Evolutionary conservation across 2,888 invertebrate genomes (phyloP).

Genomic region (Cecidostiba fungosa): DNA sequence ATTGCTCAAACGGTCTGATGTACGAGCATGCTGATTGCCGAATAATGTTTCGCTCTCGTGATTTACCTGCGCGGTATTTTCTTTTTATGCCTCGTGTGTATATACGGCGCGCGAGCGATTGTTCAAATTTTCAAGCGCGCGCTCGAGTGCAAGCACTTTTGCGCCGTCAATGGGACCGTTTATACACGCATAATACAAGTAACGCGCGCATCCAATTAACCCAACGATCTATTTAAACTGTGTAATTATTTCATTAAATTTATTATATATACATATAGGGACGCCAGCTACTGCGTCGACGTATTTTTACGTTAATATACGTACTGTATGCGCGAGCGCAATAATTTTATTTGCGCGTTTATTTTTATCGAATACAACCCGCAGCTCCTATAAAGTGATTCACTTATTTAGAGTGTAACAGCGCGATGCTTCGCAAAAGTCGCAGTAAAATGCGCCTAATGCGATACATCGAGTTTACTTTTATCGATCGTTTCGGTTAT

Average conservation of each 20-base stretch:
- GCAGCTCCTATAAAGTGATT: too few species aligned
- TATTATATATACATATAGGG: too few species aligned
- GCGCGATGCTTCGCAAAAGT: too few species aligned
- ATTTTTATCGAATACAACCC: too few species aligned
- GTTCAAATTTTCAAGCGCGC: not conserved
- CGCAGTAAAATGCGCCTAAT: not conserved
- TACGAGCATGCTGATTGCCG: constrained; percentile 26
- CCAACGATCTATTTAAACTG: not conserved
- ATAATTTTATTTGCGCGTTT: too few species aligned
- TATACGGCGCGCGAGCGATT: not conserved
- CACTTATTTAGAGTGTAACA: not conserved
- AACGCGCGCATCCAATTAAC: not conserved
- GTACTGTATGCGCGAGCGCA: too few species aligned
- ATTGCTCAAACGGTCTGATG: constrained; percentile 29
- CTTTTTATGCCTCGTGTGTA: not conserved
- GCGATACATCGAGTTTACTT: too few species aligned
- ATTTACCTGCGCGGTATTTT: constrained; percentile 9
- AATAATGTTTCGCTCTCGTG: constrained; percentile 31
- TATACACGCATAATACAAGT: too few species aligned
- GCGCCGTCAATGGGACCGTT: not conserved
- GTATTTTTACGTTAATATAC: too few species aligned
- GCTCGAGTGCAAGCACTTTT: constrained; percentile 17
- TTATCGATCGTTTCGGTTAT: not conserved
- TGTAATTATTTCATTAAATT: too few species aligned
- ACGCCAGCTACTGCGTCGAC: too few species aligned